Percentiles rank a stretch among this genome's conserved stretches.
Conservation (phyloP, 1,140 invertebrate genomes). For the Drosophila ohnishii region DNA sequence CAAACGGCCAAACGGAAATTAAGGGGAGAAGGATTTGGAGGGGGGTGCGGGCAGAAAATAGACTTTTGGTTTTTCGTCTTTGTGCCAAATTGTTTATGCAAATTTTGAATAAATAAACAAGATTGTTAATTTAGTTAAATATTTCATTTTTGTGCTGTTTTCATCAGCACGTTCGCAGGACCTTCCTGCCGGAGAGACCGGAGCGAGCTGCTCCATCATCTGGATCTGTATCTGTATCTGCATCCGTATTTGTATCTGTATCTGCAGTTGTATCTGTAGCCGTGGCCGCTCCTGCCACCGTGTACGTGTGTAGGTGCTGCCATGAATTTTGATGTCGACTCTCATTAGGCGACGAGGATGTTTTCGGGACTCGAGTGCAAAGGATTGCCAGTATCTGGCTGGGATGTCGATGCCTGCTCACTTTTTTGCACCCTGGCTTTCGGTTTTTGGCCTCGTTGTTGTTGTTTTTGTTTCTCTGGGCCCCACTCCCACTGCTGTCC, state of each 20-base stretch:
- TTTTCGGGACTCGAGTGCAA: slow-evolving; percentile 45
- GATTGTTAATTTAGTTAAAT: slow-evolving; percentile 82
- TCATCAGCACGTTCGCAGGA: slow-evolving; percentile 69
- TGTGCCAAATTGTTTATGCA: slow-evolving; percentile 81
- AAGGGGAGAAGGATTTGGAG: background rate
- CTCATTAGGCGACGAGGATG: slow-evolving; percentile 70
- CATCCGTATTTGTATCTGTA: slow-evolving; percentile 14
- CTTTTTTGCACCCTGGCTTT: slow-evolving; percentile 31
- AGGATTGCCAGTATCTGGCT: slow-evolving; percentile 58
- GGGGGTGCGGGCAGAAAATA: slow-evolving; percentile 42
- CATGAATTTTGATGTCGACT: slow-evolving; percentile 78
- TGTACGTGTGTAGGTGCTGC: slow-evolving; percentile 74
- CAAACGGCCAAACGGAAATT: background rate
- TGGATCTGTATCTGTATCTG: slow-evolving; percentile 34
- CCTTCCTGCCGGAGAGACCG: slow-evolving; percentile 21
- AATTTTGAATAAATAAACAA: slow-evolving; percentile 82
- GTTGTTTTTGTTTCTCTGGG: slow-evolving; percentile 40
- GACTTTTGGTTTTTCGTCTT: slow-evolving; percentile 82
- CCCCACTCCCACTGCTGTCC: slow-evolving; percentile 28
- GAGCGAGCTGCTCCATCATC: slow-evolving; percentile 28
- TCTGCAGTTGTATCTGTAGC: slow-evolving; percentile 25
- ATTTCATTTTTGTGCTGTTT: slow-evolving; percentile 82
- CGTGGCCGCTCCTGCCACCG: slow-evolving; percentile 8
- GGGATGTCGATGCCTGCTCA: slow-evolving; percentile 42
- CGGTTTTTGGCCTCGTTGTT: slow-evolving; percentile 11